Evolutionary conservation across 2,888 invertebrate species (phyloP), one percentile per base, ranked within the genome.

Genomic region (Yponomeuta plumbellus): DNA sequence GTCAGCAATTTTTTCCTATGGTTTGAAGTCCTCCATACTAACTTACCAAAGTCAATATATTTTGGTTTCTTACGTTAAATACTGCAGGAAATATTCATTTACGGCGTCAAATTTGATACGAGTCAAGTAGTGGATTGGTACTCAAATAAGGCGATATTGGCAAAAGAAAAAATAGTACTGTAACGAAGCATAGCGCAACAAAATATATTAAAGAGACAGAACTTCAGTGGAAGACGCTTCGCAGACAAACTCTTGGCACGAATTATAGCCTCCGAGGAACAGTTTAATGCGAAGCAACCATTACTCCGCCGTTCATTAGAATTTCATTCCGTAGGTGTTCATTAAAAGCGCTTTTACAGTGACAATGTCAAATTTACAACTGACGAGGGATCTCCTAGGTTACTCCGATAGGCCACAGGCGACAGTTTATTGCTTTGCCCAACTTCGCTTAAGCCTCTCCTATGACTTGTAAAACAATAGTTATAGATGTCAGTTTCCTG

Each of bases 281-380:
- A 6, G 44, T 52, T 17, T 52, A 52, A 52, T 52, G 44, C 2
- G 44, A 52, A 52, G 44, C 44, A 52, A 52, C 44, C 44, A 52
- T 52, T 52, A 52, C 44, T 52, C 44, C 8, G 44, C 44, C 44
- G 44, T 52, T 52, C 13, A 52, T 52, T 52, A 52, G 44, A 52
- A 52, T 52, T 52, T 52, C 44, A 52, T 52, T 52, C 17, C 44
- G 44, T 52, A 52, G 44, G 44, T 52, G 44, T 52, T 52, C 44
- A 52, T 52, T 13, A 52, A 52, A 52, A 52, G 44, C 44, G 44
- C 44, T 17, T 5, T 52, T 17, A 52, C 17, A 52, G 44, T 52
- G 44, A 52, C 44, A 52, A 52, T 52, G 44, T 52, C 10, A 52
- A 52, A 52, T 52, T 52, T 52, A 52, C 44, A 52, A 52, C 44